These are phyloP conservation scores for Drosophila subsilvestris DNA, from an alignment of 2,888 invertebrate species.

Conservation along the genomic window DNA sequence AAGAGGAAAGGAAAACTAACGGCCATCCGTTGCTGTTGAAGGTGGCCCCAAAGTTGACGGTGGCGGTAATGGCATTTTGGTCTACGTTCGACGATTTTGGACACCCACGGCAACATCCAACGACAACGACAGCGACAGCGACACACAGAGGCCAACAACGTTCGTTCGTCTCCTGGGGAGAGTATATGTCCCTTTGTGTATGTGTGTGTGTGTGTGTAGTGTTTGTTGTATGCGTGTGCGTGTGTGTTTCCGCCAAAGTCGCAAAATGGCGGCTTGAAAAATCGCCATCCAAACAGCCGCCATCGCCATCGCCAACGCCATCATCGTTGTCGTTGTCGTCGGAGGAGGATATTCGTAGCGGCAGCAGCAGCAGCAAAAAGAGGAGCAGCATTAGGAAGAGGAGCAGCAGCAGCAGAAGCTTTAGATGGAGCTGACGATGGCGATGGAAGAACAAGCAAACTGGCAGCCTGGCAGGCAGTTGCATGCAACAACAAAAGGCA, in stretches of 20 bases:
- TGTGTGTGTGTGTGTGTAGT: slow-evolving; percentile 32
- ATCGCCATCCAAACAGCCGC: slow-evolving; percentile 45
- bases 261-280: slow-evolving; percentile 79
- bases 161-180: slow-evolving; percentile 23
- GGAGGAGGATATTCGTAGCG: slow-evolving; percentile 16
- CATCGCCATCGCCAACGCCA: slow-evolving; percentile 9
- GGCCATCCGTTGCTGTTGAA: slow-evolving; percentile 15
- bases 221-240: slow-evolving; percentile 23
- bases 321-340: slow-evolving; percentile 4
- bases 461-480: not conserved
- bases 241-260: slow-evolving; percentile 70
- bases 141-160: slow-evolving; percentile 18
- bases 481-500: slow-evolving; percentile 48
- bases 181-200: slow-evolving; percentile 13
- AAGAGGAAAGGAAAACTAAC: slow-evolving; percentile 55
- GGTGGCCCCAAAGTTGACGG: slow-evolving; percentile 67
- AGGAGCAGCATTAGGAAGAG: slow-evolving; percentile 18
- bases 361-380: slow-evolving; percentile 20
- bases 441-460: not conserved
- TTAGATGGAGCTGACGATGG: not conserved
- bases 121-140: not conserved
- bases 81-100: slow-evolving; percentile 72
- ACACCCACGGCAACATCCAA: slow-evolving; percentile 60
- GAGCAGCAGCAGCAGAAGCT: slow-evolving; percentile 22
- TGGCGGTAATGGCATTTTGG: slow-evolving; percentile 78